Conservation (phyloP, 1,140 invertebrate genomes). For the Ctenoplectra terminalis region DNA sequence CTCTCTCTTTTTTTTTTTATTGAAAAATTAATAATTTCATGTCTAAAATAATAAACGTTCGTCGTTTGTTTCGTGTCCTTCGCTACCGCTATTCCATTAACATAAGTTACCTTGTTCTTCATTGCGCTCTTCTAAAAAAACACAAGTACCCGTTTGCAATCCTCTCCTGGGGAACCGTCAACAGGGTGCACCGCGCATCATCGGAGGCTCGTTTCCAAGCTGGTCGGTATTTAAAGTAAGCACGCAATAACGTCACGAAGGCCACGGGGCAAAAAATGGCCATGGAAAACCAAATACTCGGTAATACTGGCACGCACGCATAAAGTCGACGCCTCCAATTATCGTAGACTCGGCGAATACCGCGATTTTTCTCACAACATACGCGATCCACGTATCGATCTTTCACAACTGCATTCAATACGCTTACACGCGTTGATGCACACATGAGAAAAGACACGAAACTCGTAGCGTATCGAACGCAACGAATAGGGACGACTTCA, state of each 20-base stretch:
- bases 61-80: too few relatives aligned
- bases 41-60: too few relatives aligned
- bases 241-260: conserved; percentile 14
- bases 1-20: too few relatives aligned
- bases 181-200: neutral
- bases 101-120: too few relatives aligned
- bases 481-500: conserved; percentile 18
- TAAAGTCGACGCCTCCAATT: neutral
- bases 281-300: conserved; percentile 33
- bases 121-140: too few relatives aligned
- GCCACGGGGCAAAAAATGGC: conserved; percentile 29
- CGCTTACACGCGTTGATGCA: neutral
- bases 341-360: too few relatives aligned
- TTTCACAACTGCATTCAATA: too few relatives aligned
- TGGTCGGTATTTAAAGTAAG: conserved; percentile 37
- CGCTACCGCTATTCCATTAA: too few relatives aligned
- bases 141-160: neutral
- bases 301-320: neutral
- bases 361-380: conserved; percentile 57
- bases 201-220: conserved; percentile 2
- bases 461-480: neutral
- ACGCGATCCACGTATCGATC: neutral
- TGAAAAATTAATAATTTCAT: neutral
- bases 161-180: neutral
- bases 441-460: too few relatives aligned